Evolutionary conservation across 2,113 vertebrate species (phyloP), one percentile per base, ranked within the genome.

Genomic region (Poicephalus gulielmi): DNA sequence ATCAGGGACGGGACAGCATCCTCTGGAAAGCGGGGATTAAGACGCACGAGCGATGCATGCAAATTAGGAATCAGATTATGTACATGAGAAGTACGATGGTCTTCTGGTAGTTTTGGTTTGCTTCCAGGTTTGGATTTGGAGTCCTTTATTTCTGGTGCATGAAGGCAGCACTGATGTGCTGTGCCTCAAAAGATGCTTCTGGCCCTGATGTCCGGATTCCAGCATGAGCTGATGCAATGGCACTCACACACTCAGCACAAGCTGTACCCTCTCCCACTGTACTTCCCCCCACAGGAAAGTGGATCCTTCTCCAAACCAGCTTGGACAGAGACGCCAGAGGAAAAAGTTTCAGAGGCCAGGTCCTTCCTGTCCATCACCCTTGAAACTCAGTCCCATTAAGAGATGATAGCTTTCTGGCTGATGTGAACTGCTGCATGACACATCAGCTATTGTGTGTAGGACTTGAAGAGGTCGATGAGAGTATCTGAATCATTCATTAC

Each of bases 11-110:
- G 83, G 83, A 68, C 50, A 82, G 60, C 83, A 35, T 95, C 79
- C 76, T 55, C 90, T 82, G 90, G 95, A 96, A 96, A 96, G 77
- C 86, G 88, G 92, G 94, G 96, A 96, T 95, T 96, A 96, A 80
- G 90, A 91, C 86, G 78, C 66, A 39, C 73, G 60, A 88, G 68
- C 0, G 0, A 31, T 92, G 76, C 85, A 78, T 83, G 90, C 86
- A 92, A 96, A 95, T 97, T 96, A 92, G 90, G 90, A 83, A 66
- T 92, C 88, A 84, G 90, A 78, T 96, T 93, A 95, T 81, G 92
- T 50, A 92, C 73, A 92, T 63, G 57, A 28, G 46, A 95, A 92
- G 57, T 49, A 71, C 11, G 6, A 86, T 1, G 1, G 46, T 95
- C 69, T 84, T 79, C 89, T 93, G 90, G 88, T 60, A 78, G 57